Evolutionary conservation across 2,888 invertebrate species (phyloP).

Genomic region (Apamea epomidion): DNA sequence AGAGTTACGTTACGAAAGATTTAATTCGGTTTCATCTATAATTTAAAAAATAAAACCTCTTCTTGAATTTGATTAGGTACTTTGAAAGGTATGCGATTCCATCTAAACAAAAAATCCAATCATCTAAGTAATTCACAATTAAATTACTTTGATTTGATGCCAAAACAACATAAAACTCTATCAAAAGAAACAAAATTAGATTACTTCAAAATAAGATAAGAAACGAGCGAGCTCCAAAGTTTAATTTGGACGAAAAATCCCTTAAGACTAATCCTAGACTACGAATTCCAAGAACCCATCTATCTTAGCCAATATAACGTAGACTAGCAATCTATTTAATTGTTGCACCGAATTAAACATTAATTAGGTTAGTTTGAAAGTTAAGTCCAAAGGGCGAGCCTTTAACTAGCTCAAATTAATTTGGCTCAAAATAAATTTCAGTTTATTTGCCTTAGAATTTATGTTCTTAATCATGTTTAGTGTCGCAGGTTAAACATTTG

Average conservation of each 20-base stretch:
- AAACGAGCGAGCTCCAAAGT: constrained; percentile 15
- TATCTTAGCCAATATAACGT: constrained; percentile 39
- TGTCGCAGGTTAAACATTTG: constrained; percentile 25
- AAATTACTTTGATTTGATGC: constrained; percentile 10
- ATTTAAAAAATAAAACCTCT: background rate
- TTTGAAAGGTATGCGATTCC: background rate
- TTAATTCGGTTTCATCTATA: background rate
- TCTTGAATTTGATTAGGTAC: background rate
- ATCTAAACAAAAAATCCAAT: background rate
- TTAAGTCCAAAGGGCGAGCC: constrained; percentile 32
- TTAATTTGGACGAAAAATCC: constrained; percentile 42
- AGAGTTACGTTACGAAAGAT: background rate
- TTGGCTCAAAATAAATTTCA: constrained; percentile 37
- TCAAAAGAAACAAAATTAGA: constrained; percentile 21
- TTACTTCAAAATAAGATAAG: constrained; percentile 34
- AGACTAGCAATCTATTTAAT: constrained; percentile 55
- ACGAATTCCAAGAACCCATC: constrained; percentile 25
- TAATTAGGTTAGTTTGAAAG: constrained; percentile 61
- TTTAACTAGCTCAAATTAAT: constrained; percentile 49
- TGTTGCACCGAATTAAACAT: constrained; percentile 53
- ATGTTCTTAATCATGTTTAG: constrained; percentile 49
- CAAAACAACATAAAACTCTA: background rate
- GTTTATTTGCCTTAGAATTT: constrained; percentile 41
- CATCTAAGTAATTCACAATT: background rate
- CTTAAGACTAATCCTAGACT: constrained; percentile 24